Evolutionary conservation across 2,888 invertebrate genomes (phyloP), one percentile per base, ranked within the genome.

Genomic region (Molanna angustata): DNA sequence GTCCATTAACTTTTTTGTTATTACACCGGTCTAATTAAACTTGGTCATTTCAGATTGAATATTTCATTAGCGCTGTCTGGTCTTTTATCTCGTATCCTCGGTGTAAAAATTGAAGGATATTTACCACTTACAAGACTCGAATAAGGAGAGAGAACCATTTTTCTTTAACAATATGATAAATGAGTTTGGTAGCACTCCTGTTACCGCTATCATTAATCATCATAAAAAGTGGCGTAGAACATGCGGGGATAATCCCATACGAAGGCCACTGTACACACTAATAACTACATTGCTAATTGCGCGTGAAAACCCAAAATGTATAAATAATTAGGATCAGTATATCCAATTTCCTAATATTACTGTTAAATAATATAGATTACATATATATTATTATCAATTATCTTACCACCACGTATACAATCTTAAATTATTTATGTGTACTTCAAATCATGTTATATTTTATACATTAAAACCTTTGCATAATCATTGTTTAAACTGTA

Each of bases 111-210:
- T n/a, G n/a, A n/a, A n/a, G n/a, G n/a, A n/a, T n/a, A n/a, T n/a
- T n/a, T n/a, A n/a, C n/a, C n/a, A n/a, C n/a, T n/a, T n/a, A n/a
- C 27, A 27, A 11, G 27, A 27, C 27, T 11, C 27, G 11, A 27
- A 11, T 7, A 7, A 4, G 27, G 4, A 11, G 27, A 4, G 27
- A 27, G 11, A 11, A 7, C 40, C 17, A 19, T 40, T 40, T 40
- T 40, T 40, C 20, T 16, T 16, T 6, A 40, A 40, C 40, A 40
- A 40, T 40, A 40, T 40, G 40, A 40, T 40, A 40, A 40, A 40
- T 40, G 40, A 40, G 18, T 3, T 2, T 18, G 16, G 13, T 40
- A 13, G 13, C 18, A 40, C 40, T 40, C 13, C 11, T 27, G 11
- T 18, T 17, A n/a, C 11, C 11, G 40, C 11, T 3, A 40, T 18